Percentiles rank a stretch among this genome's conserved stretches.
Evolutionary conservation across 2,888 invertebrate genomes (phyloP).

Genomic region (Luperina nickerlii): DNA sequence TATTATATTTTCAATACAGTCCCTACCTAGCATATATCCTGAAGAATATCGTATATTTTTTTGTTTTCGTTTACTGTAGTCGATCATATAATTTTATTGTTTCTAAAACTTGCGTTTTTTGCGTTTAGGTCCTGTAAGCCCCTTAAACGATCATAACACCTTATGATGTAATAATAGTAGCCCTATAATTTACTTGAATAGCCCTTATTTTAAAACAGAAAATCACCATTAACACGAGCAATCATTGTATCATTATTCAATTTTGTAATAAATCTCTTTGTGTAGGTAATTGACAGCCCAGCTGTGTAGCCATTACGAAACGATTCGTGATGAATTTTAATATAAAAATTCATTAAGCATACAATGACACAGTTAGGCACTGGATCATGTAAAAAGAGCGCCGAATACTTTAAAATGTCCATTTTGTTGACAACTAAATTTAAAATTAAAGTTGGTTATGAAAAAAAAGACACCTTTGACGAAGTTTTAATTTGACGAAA

Average conservation of each 20-base stretch:
- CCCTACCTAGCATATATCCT: too few species aligned
- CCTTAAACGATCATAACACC: too few species aligned
- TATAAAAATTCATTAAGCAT: constrained; percentile 28
- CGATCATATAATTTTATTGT: too few species aligned
- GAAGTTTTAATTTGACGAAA: not conserved
- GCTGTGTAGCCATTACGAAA: constrained; percentile 12
- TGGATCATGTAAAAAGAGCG: constrained; percentile 4
- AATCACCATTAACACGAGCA: not conserved
- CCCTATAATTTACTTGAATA: too few species aligned
- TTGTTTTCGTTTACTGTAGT: too few species aligned
- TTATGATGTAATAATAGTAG: too few species aligned
- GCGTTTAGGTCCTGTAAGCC: too few species aligned
- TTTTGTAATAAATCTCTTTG: constrained; percentile 37
- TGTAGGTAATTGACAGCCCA: constrained; percentile 24
- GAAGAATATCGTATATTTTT: too few species aligned
- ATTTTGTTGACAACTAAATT: not conserved
- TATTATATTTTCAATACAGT: too few species aligned
- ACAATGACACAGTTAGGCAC: constrained; percentile 21
- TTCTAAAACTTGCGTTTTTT: too few species aligned
- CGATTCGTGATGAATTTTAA: constrained; percentile 34
- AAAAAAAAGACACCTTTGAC: not conserved
- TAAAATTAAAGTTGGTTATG: not conserved
- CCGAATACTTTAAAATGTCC: not conserved
- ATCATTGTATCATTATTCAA: constrained; percentile 18
- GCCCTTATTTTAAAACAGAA: not conserved